Evolutionary conservation across 2,888 invertebrate genomes (phyloP), one percentile per base, ranked within the genome.

Genomic region (Eupithecia tripunctaria): DNA sequence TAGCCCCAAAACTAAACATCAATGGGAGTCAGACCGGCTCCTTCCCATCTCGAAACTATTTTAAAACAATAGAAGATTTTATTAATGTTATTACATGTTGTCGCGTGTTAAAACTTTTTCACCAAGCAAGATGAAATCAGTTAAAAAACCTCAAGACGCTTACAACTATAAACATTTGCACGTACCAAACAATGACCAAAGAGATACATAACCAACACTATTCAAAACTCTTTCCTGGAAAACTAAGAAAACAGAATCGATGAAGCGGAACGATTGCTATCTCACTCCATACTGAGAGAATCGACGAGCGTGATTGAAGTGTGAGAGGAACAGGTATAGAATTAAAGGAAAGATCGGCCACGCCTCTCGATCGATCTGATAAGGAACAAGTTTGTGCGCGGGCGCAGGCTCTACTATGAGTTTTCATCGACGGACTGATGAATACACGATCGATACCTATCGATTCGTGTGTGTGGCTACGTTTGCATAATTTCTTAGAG

Each of bases 341-440:
- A 56, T 82, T 79, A 80, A 80, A 80, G 78, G 78, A 81, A 83
- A 82, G 80, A 83, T 81, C 83, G 81, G 86, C 89, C 91, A 86
- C 93, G 92, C 93, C 93, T 84, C 56, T 82, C 85, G 85, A 93
- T 92, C 88, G 91, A 92, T 91, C 91, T 85, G 93, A 92, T 93
- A 92, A 89, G 85, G 82, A 85, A 91, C 91, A 83, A 81, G 90
- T 91, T 88, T 82, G n/a, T 74, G 74, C 75, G 75, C 70, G 70
- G 67, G 72, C 75, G 75, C 75, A 72, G 38, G 59, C 67, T 14
- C 64, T 74, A 71, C 74, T 67, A 73, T 56, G 47, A 66, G 21
- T 59, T 67, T 67, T 59, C 68, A 38, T 51, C 29, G 27, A 21
- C 12, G 60, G 15, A 60, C 14, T 25, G 25, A 25, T 25, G 21